Conservation (phyloP, 2,113 vertebrate genomes). For the Ptilonorhynchus violaceus region DNA sequence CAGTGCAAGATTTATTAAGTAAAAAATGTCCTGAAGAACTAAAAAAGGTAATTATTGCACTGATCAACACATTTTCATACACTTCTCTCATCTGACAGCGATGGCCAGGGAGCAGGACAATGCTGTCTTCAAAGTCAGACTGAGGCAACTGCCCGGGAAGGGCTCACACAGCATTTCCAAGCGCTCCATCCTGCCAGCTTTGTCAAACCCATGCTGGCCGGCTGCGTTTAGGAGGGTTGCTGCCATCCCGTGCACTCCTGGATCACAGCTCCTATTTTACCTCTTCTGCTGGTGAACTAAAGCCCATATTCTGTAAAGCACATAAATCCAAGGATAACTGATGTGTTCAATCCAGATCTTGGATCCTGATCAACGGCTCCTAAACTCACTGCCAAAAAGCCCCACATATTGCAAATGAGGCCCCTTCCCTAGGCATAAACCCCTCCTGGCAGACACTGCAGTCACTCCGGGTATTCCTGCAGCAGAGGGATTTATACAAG, state of each 20-base stretch:
- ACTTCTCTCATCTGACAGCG: background rate
- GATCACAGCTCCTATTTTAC: background rate
- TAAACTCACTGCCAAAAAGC: background rate
- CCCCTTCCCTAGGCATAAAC: background rate
- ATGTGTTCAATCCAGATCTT: background rate
- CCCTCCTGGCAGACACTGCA: background rate
- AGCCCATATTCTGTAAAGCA: background rate
- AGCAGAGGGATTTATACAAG: background rate
- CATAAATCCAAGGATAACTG: background rate
- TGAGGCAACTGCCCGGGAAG: background rate
- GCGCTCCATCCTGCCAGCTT: rapidly evolving
- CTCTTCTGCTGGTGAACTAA: background rate
- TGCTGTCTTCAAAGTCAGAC: rapidly evolving
- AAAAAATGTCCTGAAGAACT: background rate
- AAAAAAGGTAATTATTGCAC: background rate
- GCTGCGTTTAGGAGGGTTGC: background rate
- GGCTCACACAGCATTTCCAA: background rate
- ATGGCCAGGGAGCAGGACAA: background rate
- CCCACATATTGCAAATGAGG: rapidly evolving
- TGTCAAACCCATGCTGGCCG: rapidly evolving
- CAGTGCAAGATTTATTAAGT: background rate
- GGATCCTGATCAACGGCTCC: background rate
- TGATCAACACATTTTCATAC: background rate
- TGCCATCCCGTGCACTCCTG: background rate
- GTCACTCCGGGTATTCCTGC: rapidly evolving